Evolutionary conservation across 2,888 invertebrate species (phyloP).

Genomic region (Physocephala rufipes): DNA sequence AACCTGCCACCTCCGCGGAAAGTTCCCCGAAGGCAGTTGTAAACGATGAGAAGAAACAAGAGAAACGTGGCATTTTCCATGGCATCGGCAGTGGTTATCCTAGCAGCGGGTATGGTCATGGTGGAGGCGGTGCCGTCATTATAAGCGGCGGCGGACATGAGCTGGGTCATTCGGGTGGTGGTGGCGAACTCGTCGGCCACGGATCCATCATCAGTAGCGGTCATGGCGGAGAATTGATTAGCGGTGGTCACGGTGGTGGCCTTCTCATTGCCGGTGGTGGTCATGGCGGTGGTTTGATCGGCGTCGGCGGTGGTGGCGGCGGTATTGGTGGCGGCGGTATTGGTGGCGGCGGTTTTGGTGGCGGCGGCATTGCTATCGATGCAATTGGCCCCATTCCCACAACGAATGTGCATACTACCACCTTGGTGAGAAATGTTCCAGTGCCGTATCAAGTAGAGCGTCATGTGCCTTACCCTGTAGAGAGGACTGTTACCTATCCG

Average conservation of each 20-base stretch:
- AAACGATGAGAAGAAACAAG: constrained; percentile 75
- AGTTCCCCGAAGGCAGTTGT: constrained; percentile 71
- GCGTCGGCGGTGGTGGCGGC: constrained; percentile 49
- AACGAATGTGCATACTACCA: constrained; percentile 73
- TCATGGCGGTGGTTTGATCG: constrained; percentile 66
- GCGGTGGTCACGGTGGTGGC: constrained; percentile 66
- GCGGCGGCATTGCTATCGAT: constrained; percentile 51
- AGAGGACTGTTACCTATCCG: constrained; percentile 75
- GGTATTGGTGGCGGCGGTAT: constrained; percentile 46
- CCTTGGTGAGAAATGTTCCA: constrained; percentile 76
- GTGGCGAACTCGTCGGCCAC: constrained; percentile 43
- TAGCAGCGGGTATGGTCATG: constrained; percentile 46
- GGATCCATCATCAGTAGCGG: constrained; percentile 21
- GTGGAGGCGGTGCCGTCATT: constrained; percentile 38
- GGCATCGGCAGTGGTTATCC: constrained; percentile 70
- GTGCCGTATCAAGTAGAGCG: constrained; percentile 79
- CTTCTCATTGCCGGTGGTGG: constrained; percentile 62
- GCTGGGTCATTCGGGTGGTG: neutral
- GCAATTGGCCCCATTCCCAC: constrained; percentile 56
- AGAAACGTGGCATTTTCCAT: constrained; percentile 76
- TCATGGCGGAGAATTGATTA: constrained; percentile 61
- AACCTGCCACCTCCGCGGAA: constrained; percentile 62
- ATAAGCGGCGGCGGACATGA: constrained; percentile 32
- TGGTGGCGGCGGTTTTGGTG: constrained; percentile 51
- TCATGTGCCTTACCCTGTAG: constrained; percentile 74